Percentiles rank a stretch among this genome's conserved stretches.
Conservation (phyloP, 37 sponge, comb jelly and placozoan species). For the Cladorhizidae sp. region DNA sequence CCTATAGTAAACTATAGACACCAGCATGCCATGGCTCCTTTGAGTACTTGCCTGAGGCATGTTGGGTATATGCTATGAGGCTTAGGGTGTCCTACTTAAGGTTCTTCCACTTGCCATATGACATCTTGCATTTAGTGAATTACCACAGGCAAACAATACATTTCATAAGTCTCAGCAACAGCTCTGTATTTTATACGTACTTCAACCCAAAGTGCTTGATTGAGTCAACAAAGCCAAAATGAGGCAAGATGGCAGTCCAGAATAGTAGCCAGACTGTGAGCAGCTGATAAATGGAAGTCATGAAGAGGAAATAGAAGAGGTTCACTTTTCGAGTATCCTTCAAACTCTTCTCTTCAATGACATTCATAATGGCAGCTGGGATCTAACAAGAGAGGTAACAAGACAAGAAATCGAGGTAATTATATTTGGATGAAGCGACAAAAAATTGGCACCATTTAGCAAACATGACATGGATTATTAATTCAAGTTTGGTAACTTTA, state of each 20-base stretch:
- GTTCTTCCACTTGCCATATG: no score
- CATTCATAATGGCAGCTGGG: slow-evolving; percentile 81
- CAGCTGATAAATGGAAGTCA: slow-evolving; percentile 71
- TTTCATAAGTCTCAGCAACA: no score
- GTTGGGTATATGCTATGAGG: no score
- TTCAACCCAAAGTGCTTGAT: slow-evolving; percentile 64
- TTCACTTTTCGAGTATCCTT: slow-evolving; percentile 63
- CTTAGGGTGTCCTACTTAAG: no score
- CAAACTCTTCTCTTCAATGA: slow-evolving; percentile 70
- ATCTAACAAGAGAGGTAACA: slow-evolving; percentile 32
- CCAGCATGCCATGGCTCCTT: no score
- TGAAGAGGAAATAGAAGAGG: slow-evolving; percentile 68
- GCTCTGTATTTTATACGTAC: slow-evolving; percentile 26
- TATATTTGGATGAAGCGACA: background rate
- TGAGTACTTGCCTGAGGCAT: no score
- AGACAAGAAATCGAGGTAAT: background rate
- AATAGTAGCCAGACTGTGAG: slow-evolving; percentile 44
- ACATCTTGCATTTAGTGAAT: no score
- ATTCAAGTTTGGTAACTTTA: background rate
- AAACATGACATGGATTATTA: background rate
- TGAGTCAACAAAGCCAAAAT: slow-evolving; percentile 37
- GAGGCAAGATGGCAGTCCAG: slow-evolving; percentile 68
- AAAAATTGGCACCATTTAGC: background rate
- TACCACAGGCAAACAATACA: no score
- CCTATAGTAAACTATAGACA: no score